These are phyloP conservation scores for Aromia moschata DNA, from an alignment of 2,888 invertebrate genomes.

Conservation along the genomic window DNA sequence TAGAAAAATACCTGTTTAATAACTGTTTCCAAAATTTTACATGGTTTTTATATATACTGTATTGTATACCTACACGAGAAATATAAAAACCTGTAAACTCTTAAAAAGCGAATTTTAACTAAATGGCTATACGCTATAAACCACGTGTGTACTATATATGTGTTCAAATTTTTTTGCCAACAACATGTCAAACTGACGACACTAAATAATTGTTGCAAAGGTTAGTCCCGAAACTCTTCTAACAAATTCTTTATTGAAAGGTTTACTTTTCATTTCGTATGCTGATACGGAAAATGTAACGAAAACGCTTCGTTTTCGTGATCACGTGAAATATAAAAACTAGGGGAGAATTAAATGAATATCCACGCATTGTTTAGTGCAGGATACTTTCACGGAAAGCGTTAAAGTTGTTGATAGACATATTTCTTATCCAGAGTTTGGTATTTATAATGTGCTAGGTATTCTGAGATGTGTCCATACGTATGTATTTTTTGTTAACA, in stretches of 20 bases:
- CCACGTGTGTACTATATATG: constrained; percentile 13
- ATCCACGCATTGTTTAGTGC: constrained; percentile 44
- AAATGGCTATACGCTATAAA: constrained; percentile 9
- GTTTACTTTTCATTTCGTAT: too few relatives aligned
- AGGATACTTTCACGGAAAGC: constrained; percentile 50
- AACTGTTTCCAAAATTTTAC: constrained; percentile 18
- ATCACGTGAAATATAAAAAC: not conserved
- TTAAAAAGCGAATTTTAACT: constrained; percentile 22
- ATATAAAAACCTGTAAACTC: constrained; percentile 25
- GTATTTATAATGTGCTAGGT: not conserved
- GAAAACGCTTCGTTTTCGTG: constrained; percentile 8
- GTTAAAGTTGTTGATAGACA: constrained; percentile 31
- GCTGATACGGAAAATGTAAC: too few relatives aligned
- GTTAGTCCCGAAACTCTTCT: not conserved
- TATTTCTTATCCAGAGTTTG: constrained; percentile 44
- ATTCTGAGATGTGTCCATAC: not conserved
- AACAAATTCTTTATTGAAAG: not conserved
- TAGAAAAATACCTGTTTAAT: constrained; percentile 6
- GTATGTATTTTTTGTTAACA: not conserved
- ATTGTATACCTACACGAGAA: constrained; percentile 18
- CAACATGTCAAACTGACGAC: not conserved
- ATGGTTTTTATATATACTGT: constrained; percentile 29
- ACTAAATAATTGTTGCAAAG: not conserved
- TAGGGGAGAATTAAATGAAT: constrained; percentile 1
- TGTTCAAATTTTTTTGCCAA: constrained; percentile 16